Evolutionary conservation across 2,888 invertebrate species (phyloP), one percentile per base, ranked within the genome.

Genomic region (Galerucella calmariensis): DNA sequence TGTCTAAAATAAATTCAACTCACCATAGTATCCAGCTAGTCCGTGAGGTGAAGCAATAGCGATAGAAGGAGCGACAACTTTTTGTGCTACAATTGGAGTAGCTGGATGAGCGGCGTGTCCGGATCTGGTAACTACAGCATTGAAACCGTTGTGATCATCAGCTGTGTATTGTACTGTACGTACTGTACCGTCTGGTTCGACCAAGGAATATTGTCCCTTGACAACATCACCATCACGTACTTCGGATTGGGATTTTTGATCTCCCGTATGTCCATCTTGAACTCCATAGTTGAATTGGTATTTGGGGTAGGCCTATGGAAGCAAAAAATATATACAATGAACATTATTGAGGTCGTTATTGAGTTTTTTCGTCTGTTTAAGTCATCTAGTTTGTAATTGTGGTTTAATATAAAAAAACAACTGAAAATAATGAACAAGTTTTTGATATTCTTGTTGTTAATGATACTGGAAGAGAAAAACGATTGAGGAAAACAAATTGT

Each of bases 101-200:
- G 83, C 84, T 27, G 91, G 90, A 84, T 91, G 91, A 0, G 89
- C 89, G 16, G 91, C 90, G 81, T 92, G 92, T 66, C 92, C 92
- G 14, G 83, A 78, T 82, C 86, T 81, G 53, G 85, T 84, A 14
- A 86, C 86, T 20, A 86, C 82, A 2, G 86, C 86, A 75, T 86
- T 86, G 79, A 86, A 91, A 87, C 91, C 91, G 78, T 88, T 89
- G 74, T 89, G 88, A 77, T 90, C 90, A 83, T 91, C 90, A 76
- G 91, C 90, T 65, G 90, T 86, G 81, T 91, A 91, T 77, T 88
- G 86, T 61, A 91, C 91, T 79, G 88, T 90, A 81, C 91, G 87
- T 69, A 90, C 82, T 27, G 90, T 90, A 74, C 91, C 90, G 79
- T 90, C 90, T 24, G 90, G 88, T 82, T 91, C 90, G 35, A 90